Base-by-base conservation (phyloP, 1,140 invertebrate species). In the Drosophila sproati region DNA sequence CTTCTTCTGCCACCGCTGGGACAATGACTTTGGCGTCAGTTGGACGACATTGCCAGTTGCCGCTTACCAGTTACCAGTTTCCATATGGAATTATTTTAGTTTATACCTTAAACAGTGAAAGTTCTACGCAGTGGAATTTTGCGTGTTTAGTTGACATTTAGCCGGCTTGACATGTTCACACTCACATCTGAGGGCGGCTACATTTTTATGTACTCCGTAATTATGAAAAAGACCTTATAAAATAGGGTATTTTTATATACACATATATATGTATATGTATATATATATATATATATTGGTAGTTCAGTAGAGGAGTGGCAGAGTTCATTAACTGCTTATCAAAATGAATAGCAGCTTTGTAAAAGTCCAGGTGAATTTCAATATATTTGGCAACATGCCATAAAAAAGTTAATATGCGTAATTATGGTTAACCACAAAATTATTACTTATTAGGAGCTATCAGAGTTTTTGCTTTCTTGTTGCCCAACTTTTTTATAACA, bases 101-200 rank as follows among this genome's bases (percentile, higher is more conserved):
- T 60, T 64, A 62, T 50, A 87, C 80, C 55, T 66, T 57, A 73
- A 50, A 32, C 78, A 89, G 86, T 79, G 80, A 89, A 89, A 89
- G 85, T 90, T 67, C 54, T 79, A 10, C 8, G 62, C 69, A 64
- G 41, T 41, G 78, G 78, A 89, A 89, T 89, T 89, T 89, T 75
- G 85, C 85, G 85, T 89, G 85, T 35, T 79, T 59, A 79, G 86
- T 85, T 89, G 85, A 89, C 85, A 90, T 89, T 89, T 86, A 89
- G 80, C 61, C 47, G 71, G 63, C 70, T 76, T 85, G 85, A 89
- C 85, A 87, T 87, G 85, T 89, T 81, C 86, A 78, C 78, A 85
- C 85, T 89, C 86, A 59, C 47, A 59, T 35, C 31, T 35, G 48
- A 61, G 80, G 73, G 85, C 77, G 73, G 77, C 69, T 80, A 62